These are phyloP conservation scores for Ylistrum balloti DNA, from an alignment of 1,140 invertebrate genomes.

Conservation along the genomic window DNA sequence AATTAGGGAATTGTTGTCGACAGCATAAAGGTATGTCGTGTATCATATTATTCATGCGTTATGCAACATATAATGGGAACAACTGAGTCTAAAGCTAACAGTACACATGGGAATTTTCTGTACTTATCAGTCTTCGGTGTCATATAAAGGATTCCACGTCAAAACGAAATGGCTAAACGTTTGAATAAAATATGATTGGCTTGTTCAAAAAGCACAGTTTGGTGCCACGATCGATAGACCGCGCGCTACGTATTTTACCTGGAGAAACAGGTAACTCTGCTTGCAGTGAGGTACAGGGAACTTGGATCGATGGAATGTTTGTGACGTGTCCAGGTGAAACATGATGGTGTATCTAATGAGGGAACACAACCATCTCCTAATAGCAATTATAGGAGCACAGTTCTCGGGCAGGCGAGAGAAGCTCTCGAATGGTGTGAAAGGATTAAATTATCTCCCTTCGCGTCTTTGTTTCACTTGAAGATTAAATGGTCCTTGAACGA, in stretches of 20 bases:
- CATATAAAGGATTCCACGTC: background rate
- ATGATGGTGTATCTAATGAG: background rate
- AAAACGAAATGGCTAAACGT: background rate
- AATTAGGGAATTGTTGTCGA: too few species aligned
- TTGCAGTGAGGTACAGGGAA: background rate
- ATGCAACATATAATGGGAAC: too few species aligned
- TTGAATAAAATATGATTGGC: slow-evolving; percentile 7
- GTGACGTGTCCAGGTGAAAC: background rate
- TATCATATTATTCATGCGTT: too few species aligned
- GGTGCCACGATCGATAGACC: background rate
- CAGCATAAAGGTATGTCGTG: too few species aligned
- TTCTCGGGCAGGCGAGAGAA: too few species aligned
- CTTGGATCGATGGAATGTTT: background rate
- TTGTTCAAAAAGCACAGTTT: background rate
- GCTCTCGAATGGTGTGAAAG: too few species aligned
- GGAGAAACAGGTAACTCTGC: background rate
- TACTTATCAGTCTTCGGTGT: background rate
- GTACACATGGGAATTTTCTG: background rate
- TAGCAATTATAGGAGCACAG: too few species aligned
- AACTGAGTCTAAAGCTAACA: background rate
- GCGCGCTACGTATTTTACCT: background rate
- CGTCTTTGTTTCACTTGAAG: too few species aligned
- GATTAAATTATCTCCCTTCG: too few species aligned
- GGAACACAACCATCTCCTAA: background rate
- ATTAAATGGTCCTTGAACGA: too few species aligned